Evolutionary conservation across 92 coral and sea anemone species (phyloP).

Genomic region (Epizoanthus fatuus): DNA sequence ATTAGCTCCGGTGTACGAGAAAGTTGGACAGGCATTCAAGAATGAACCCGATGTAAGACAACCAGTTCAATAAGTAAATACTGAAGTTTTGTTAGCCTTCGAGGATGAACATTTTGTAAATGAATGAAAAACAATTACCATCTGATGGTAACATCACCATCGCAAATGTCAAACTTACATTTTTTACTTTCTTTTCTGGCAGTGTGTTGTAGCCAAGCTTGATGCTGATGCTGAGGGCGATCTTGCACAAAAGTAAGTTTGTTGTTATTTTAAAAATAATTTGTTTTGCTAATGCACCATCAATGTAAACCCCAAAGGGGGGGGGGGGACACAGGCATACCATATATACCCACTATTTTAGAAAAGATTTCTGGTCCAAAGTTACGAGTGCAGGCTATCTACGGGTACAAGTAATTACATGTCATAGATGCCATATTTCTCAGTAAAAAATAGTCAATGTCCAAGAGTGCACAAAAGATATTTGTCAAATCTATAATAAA

Average conservation of each 20-base stretch:
- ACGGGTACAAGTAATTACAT: too few species aligned
- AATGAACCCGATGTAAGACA: slow-evolving; percentile 88
- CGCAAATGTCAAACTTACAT: background rate
- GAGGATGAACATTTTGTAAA: background rate
- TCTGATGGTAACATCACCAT: background rate
- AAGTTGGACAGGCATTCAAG: slow-evolving; percentile 89
- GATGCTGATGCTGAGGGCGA: slow-evolving; percentile 89
- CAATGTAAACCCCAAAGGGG: background rate
- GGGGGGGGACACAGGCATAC: too few species aligned
- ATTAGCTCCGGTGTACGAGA: slow-evolving; percentile 91
- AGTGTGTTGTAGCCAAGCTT: slow-evolving; percentile 98
- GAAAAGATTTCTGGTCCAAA: too few species aligned
- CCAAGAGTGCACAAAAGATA: too few species aligned
- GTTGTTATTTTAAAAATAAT: background rate
- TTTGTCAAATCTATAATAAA: too few species aligned
- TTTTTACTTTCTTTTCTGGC: background rate
- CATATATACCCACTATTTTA: too few species aligned
- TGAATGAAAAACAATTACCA: too few species aligned
- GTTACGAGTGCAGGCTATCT: too few species aligned
- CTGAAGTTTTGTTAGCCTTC: background rate
- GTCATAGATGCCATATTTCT: too few species aligned
- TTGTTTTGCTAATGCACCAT: background rate
- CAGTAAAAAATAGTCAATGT: too few species aligned
- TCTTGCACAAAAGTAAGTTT: slow-evolving; percentile 80
- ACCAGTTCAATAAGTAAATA: background rate